Percentiles rank a stretch among this genome's conserved stretches.
These are phyloP conservation scores for Mastomys coucha DNA, from an alignment of 2,113 vertebrate genomes.

Conservation along the genomic window DNA sequence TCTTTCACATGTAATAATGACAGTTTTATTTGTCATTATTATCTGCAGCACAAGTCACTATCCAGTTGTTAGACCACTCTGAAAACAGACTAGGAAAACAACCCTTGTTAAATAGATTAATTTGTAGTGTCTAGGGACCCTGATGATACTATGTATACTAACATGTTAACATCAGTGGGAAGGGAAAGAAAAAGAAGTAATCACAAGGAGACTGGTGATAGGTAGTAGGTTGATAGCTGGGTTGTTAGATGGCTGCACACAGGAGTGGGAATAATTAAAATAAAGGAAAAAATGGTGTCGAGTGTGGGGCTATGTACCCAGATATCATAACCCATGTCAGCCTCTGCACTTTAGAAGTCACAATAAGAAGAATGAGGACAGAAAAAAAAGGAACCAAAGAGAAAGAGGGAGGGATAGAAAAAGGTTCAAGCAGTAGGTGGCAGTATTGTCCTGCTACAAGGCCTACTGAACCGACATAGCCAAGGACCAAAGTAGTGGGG, in stretches of 20 bases:
- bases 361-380: neutral
- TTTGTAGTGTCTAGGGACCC: neutral
- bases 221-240: neutral
- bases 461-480: neutral
- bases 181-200: neutral
- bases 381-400: neutral
- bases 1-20: neutral
- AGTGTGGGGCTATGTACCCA: neutral
- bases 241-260: neutral
- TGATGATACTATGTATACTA: neutral
- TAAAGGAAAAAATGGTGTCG: neutral
- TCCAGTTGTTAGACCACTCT: neutral
- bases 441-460: neutral
- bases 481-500: neutral
- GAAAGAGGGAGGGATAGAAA: neutral
- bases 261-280: neutral
- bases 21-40: neutral
- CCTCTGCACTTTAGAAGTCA: neutral
- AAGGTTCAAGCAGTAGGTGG: neutral
- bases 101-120: neutral
- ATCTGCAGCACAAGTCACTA: neutral
- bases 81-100: neutral
- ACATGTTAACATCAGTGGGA: neutral
- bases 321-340: neutral
- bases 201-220: neutral